phyloP scores from a whole-genome alignment of 2,888 invertebrate species.

The Meganola albula region DNA sequence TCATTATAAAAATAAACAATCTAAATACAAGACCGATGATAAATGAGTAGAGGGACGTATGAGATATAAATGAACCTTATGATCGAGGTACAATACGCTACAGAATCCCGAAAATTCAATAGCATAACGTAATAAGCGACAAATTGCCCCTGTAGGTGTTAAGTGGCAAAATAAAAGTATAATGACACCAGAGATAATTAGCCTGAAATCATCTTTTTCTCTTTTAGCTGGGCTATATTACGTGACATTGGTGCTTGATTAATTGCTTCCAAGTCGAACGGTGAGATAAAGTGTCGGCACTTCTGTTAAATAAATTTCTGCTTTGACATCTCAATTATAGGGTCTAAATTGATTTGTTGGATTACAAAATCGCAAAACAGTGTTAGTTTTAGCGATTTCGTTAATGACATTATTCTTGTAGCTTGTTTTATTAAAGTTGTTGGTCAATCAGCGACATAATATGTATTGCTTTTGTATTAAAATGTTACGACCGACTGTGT shows the following conservation, averaged over 20 bases:
- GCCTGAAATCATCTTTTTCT: slow-evolving; percentile 70
- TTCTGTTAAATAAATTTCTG: slow-evolving; percentile 33
- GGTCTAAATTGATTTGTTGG: slow-evolving; percentile 31
- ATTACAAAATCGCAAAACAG: slow-evolving; percentile 34
- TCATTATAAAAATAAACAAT: slow-evolving; percentile 49
- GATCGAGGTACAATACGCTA: slow-evolving; percentile 27
- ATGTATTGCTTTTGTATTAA: slow-evolving; percentile 39
- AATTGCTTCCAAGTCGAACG: slow-evolving; percentile 66
- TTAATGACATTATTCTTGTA: slow-evolving; percentile 57
- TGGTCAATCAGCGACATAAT: slow-evolving; percentile 47
- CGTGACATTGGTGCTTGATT: slow-evolving; percentile 71
- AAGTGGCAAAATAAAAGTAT: slow-evolving; percentile 60
- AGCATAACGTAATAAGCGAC: slow-evolving; percentile 49
- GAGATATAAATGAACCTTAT: slow-evolving; percentile 40
- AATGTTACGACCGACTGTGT: too few relatives aligned
- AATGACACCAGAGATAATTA: slow-evolving; percentile 65
- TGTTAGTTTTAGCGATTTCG: slow-evolving; percentile 65
- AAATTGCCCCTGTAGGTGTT: slow-evolving; percentile 61
- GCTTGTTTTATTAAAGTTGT: slow-evolving; percentile 49
- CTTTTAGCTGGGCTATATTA: slow-evolving; percentile 61
- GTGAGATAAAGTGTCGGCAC: slow-evolving; percentile 60
- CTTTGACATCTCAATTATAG: slow-evolving; percentile 36
- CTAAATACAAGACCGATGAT: slow-evolving; percentile 47
- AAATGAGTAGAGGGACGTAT: slow-evolving; percentile 37
- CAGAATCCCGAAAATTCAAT: slow-evolving; percentile 35